phyloP scores from a whole-genome alignment of 2,113 vertebrate species.

The Suncus etruscus region DNA sequence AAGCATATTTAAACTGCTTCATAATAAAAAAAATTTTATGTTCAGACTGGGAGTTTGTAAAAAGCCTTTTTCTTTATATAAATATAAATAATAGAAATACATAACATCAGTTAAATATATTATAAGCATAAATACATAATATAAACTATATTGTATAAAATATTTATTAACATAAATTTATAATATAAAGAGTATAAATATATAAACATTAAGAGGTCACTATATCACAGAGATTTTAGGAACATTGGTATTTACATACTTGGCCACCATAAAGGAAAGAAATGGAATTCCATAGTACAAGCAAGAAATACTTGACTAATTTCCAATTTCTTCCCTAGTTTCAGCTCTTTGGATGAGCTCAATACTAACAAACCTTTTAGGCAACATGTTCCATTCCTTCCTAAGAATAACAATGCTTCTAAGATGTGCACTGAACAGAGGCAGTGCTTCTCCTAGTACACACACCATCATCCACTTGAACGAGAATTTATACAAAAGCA shows the following conservation, averaged over 20 bases:
- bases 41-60: slow-evolving; percentile 6
- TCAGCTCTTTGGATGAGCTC: neutral
- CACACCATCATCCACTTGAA: neutral
- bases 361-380: neutral
- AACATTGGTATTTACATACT: slow-evolving; percentile 56
- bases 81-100: neutral
- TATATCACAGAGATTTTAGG: slow-evolving; percentile 41
- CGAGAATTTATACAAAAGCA: neutral
- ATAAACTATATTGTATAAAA: no score
- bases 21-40: slow-evolving; percentile 66
- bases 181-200: no score
- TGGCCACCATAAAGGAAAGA: slow-evolving; percentile 5
- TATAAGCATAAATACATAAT: no score
- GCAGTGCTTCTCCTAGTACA: neutral
- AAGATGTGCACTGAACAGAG: neutral
- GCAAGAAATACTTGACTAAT: slow-evolving; percentile 32
- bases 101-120: no score
- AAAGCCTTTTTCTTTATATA: slow-evolving; percentile 54
- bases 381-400: neutral
- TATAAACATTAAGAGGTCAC: neutral
- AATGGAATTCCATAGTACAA: neutral
- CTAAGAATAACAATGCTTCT: neutral
- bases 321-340: neutral
- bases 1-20: slow-evolving; percentile 55
- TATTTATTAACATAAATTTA: no score